Base-by-base conservation (phyloP, 1,140 invertebrate species). In the Heterodera carotae region DNA sequence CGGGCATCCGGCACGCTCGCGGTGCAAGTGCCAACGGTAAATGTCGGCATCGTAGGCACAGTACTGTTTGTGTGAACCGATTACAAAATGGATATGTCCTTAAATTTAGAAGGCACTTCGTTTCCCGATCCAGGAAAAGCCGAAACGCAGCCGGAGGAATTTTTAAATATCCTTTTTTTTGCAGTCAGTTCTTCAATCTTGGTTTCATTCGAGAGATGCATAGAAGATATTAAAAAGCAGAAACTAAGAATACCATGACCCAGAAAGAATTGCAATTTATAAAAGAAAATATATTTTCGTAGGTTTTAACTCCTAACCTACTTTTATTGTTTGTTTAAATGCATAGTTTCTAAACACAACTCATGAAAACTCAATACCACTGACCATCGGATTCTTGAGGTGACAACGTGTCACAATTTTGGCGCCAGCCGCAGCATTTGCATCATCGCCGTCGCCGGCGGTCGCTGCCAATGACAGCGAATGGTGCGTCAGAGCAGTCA, bases 1-100 rank as follows among this genome's bases (percentile, higher is more conserved):
- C 36, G 75, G 56, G n/a, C 75, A 31, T 10, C 39, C 12, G 27
- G 34, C 15, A n/a, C 48, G 36, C 69, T 79, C 77, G 5, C 59
- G 75, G 33, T 33, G 60, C 27, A 66, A 59, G 36, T 67, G 34
- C 66, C 70, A 76, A 34, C 34, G 53, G 48, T 76, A 76, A n/a
- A 76, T 76, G 53, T 76, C 75, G 1, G 29, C 27, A 39, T 74
- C 72, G 59, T 74, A 74, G 59, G 53, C n/a, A 62, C 43, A 31
- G 36, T 74, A 74, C 72, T 74, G 34, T 56, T n/a, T n/a, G n/a
- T n/a, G n/a, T n/a, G n/a, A 56, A 56, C 48, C 15, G 18, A 56
- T 2, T 18, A 22, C 6, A 74, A 31, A 62, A 64, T 56, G 15
- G 27, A 36, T 3, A 69, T 69, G 31, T 67, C 0, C 6, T 43